phyloP scores from a whole-genome alignment of 2,113 vertebrate species.

The Arvicanthis niloticus region DNA sequence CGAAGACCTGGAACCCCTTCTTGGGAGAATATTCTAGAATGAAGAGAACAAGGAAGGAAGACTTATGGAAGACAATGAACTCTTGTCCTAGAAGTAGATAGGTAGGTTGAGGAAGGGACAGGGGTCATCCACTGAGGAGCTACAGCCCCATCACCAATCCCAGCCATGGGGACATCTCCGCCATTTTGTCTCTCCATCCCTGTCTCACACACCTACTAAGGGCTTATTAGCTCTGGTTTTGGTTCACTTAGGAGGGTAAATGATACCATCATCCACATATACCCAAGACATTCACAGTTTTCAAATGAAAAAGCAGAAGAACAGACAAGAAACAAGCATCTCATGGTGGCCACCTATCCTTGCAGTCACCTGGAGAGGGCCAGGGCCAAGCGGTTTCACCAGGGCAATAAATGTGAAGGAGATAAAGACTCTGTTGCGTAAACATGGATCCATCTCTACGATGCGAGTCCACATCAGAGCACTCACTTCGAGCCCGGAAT shows the following conservation, averaged over 20 bases:
- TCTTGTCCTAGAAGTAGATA: not conserved
- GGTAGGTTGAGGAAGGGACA: not conserved
- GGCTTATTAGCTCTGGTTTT: not conserved
- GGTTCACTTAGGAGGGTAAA: not conserved
- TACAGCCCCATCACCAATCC: not conserved
- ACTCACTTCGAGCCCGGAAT: not conserved
- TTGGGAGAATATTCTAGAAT: not conserved
- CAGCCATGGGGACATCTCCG: not conserved
- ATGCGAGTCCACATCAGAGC: accelerated
- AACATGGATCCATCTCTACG: accelerated
- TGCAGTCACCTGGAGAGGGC: not conserved
- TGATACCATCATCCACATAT: accelerated
- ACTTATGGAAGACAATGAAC: accelerated
- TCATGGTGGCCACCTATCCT: accelerated
- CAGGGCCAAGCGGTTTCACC: not conserved
- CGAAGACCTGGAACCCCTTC: accelerated
- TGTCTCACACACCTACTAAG: not conserved
- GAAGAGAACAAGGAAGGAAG: no score
- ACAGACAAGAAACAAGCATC: not conserved
- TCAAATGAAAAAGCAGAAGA: not conserved
- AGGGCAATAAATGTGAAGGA: not conserved
- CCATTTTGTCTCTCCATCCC: not conserved
- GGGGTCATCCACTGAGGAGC: no score
- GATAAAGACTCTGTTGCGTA: not conserved
- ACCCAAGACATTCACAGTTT: not conserved